Percentiles rank a stretch among this genome's conserved stretches.
Conservation (phyloP, 1,140 invertebrate genomes). For the Zaprionus ornatus region DNA sequence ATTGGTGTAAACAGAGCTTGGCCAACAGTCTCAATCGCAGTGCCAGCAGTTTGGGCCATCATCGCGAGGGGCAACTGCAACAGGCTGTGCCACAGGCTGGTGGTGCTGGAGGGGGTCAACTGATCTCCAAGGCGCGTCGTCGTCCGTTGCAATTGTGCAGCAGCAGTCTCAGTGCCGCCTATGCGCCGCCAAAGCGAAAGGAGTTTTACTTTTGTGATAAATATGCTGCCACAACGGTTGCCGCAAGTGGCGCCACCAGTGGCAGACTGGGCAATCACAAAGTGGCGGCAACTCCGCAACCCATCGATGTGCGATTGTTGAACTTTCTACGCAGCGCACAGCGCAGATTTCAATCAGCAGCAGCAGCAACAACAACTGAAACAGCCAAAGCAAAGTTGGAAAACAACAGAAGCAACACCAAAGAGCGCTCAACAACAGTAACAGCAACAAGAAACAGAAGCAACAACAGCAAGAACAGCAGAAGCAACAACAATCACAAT, state of each 20-base stretch:
- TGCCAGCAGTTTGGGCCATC: constrained; percentile 62
- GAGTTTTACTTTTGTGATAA: constrained; percentile 77
- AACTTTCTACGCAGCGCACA: constrained; percentile 69
- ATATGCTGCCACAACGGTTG: constrained; percentile 45
- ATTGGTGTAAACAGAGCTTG: constrained; percentile 77
- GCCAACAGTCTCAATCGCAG: constrained; percentile 67
- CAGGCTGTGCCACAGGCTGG: background rate
- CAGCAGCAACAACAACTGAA: constrained; percentile 24
- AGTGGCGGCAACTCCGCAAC: constrained; percentile 20
- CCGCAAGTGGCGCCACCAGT: background rate
- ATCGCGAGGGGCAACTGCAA: constrained; percentile 41
- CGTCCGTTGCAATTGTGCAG: constrained; percentile 67
- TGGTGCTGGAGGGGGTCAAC: constrained; percentile 28
- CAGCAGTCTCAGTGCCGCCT: constrained; percentile 69
- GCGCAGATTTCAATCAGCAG: constrained; percentile 60
- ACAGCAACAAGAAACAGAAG: constrained; percentile 8
- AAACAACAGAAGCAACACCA: constrained; percentile 46
- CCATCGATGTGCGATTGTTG: constrained; percentile 65
- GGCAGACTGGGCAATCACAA: constrained; percentile 2
- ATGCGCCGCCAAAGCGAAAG: constrained; percentile 64
- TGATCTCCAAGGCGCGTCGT: constrained; percentile 61
- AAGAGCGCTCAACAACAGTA: constrained; percentile 20
- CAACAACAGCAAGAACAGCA: constrained; percentile 10
- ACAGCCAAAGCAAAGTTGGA: constrained; percentile 54
- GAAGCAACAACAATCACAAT: constrained; percentile 9